phyloP scores from a whole-genome alignment of 1,140 invertebrate species.

The Acyrthosiphon pisum region DNA sequence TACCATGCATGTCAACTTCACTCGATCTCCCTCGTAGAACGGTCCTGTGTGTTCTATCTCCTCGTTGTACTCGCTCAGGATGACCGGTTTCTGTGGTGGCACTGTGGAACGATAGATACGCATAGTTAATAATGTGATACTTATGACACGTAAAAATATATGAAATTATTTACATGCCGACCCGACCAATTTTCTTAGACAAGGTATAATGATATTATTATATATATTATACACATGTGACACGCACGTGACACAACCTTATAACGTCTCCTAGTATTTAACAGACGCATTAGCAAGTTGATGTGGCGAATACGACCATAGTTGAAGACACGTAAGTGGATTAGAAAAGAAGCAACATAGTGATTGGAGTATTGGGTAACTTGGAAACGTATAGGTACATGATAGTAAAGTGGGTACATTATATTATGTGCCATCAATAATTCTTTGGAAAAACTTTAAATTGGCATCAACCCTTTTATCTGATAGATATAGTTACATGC shows the following conservation, averaged over 20 bases:
- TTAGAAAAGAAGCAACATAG: not conserved
- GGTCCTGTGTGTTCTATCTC: slow-evolving; percentile 76
- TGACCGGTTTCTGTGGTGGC: slow-evolving; percentile 79
- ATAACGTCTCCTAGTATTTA: not conserved
- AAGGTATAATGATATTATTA: not conserved
- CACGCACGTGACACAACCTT: not conserved
- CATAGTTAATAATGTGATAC: not conserved
- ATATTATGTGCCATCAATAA: not conserved
- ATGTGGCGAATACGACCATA: not conserved
- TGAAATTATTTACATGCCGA: no score
- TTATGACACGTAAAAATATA: not conserved
- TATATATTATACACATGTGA: not conserved
- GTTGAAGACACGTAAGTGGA: not conserved
- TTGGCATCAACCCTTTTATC: not conserved
- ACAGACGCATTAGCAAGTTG: no score
- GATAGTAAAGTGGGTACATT: not conserved
- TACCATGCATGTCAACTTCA: slow-evolving; percentile 83
- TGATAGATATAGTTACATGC: not conserved
- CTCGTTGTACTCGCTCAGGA: slow-evolving; percentile 79
- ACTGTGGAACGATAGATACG: slow-evolving; percentile 70
- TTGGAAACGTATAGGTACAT: not conserved
- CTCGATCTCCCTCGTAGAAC: slow-evolving; percentile 81
- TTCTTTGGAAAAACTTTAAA: not conserved
- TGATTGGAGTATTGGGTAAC: not conserved
- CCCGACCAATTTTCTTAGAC: not conserved